A percentile compares a stretch with the other conserved stretches of the same genome.
phyloP scores from a whole-genome alignment of 1,140 invertebrate species.

The Zaprionus davidi region DNA sequence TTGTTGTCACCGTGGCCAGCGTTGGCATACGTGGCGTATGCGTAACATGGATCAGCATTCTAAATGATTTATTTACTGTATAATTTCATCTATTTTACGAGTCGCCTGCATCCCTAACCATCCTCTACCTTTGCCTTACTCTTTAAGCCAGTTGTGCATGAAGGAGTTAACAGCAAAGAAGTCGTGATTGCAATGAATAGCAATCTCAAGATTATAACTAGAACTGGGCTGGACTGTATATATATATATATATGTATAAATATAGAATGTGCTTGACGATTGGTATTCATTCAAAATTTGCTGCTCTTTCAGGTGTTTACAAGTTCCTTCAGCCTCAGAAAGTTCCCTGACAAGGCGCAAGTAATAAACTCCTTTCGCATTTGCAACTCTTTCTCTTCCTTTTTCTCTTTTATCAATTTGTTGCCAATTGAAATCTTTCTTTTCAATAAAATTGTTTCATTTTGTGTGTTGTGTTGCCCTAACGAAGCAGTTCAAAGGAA shows the following conservation, averaged over 20 bases:
- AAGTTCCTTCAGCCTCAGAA: background rate
- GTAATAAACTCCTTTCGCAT: background rate
- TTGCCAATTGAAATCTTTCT: background rate
- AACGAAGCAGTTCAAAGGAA: slow-evolving; percentile 9
- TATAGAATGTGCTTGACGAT: too few species aligned
- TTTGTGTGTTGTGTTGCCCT: background rate
- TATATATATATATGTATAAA: too few species aligned
- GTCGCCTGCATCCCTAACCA: background rate
- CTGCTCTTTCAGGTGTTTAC: too few species aligned
- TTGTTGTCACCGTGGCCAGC: slow-evolving; percentile 8
- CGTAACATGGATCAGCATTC: slow-evolving; percentile 40
- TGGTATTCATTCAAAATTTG: too few species aligned
- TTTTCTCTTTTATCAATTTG: background rate
- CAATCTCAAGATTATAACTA: background rate
- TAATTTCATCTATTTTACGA: slow-evolving; percentile 72
- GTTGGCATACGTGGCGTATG: slow-evolving; percentile 56
- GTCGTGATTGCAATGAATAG: background rate
- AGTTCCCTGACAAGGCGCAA: background rate
- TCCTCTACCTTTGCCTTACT: background rate
- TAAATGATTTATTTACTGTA: slow-evolving; percentile 76
- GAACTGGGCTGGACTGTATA: background rate
- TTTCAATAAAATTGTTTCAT: background rate
- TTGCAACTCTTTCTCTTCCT: background rate
- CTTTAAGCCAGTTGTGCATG: background rate
- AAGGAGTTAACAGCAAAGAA: background rate